Evolutionary conservation across 2,797 vertebrate genomes (phyloP), one percentile per base, ranked within the genome.

Genomic region (Spondyliosoma cantharus): DNA sequence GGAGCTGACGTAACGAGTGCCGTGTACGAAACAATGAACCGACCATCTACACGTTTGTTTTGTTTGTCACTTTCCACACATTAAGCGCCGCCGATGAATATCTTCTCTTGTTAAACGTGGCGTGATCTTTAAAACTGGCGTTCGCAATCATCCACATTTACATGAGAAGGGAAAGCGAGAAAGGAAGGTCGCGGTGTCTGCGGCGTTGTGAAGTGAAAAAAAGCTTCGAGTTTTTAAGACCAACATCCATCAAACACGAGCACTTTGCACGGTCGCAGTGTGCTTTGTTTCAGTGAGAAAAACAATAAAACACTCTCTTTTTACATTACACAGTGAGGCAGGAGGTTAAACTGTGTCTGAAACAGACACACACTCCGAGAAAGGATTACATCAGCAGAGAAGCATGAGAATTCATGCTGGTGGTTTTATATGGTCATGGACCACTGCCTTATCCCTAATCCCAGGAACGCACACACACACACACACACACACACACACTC

Each of bases 381-480:
- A 80, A 64, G 71, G 75, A 87, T 89, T 78, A 88, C 91, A 76
- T 92, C 89, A 91, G 78, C 71, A 76, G 84, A 91, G 46, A 86
- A 89, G 88, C 88, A 90, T 82, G 86, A 88, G 66, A 87, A 89
- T 85, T 86, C 87, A 87, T 76, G 69, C 78, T 86, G 63, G 65
- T 91, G 90, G 60, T 76, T 89, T 91, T 87, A 88, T 83, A 91
- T 81, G 83, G 79, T 90, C 64, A 82, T 68, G 77, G 76, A 86
- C 87, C 67, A 57, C 80, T 84, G 88, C 79, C 77, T 82, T 72
- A 86, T 71, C 72, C 81, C 37, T 76, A 84, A 86, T 79, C 84
- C 63, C 72, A 85, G 63, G 81, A 43, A 74, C 32, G 53, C 69
- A 42, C 37, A 78, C 62, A 68, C n/a, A 72, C 56, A 76, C 42